Percentiles rank a stretch among this genome's conserved stretches.
These are phyloP conservation scores for Trichomalopsis sarcophagae DNA, from an alignment of 1,140 invertebrate species.

Conservation along the genomic window DNA sequence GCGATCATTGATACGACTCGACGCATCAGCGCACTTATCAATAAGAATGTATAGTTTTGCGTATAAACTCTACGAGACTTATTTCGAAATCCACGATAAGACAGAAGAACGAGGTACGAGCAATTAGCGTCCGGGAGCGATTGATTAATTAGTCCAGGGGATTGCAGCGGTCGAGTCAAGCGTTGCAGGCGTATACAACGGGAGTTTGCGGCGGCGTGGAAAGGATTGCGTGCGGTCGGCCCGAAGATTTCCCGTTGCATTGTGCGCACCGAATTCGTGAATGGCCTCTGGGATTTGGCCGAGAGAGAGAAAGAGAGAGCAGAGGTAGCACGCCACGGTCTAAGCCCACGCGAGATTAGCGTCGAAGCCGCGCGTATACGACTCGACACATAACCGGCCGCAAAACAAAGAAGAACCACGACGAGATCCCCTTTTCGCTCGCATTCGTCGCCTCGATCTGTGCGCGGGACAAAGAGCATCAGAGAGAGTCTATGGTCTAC, in stretches of 20 bases:
- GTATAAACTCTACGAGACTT: neutral
- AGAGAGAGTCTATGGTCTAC: too few species aligned
- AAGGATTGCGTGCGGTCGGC: constrained; percentile 52
- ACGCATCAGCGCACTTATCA: neutral
- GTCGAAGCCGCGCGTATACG: constrained; percentile 34
- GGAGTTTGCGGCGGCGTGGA: neutral
- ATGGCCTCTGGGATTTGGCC: constrained; percentile 62
- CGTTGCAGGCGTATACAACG: neutral
- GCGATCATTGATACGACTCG: neutral
- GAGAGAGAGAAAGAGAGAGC: neutral
- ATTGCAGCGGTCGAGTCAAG: neutral
- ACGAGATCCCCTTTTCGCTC: neutral
- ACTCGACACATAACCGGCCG: constrained; percentile 51
- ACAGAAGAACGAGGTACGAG: neutral
- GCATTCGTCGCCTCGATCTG: neutral
- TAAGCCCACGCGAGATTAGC: constrained; percentile 62
- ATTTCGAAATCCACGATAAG: neutral
- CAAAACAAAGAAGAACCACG: constrained; percentile 54
- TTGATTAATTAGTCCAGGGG: constrained; percentile 33
- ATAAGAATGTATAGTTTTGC: neutral
- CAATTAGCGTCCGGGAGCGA: constrained; percentile 12
- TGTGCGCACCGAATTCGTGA: constrained; percentile 56
- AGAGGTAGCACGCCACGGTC: constrained; percentile 39
- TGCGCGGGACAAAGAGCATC: neutral
- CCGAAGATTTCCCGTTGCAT: constrained; percentile 39